These are phyloP conservation scores for Rhincodon typus DNA, from an alignment of 2,797 vertebrate species.

Conservation along the genomic window DNA sequence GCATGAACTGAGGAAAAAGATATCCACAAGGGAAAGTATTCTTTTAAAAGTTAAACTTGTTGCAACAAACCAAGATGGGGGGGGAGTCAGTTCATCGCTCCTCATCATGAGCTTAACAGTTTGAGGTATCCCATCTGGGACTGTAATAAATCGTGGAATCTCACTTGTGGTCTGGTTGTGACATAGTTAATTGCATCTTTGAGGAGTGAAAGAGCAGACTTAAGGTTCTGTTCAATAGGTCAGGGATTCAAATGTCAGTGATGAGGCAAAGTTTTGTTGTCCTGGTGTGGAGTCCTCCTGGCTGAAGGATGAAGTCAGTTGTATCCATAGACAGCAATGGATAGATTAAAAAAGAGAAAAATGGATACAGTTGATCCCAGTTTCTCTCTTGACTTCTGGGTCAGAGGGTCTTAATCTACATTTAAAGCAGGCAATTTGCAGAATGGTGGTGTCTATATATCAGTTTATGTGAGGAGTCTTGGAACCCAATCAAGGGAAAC, in stretches of 20 bases:
- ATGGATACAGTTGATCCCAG: not conserved
- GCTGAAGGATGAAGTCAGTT: not conserved
- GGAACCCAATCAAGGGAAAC: slow-evolving; percentile 9
- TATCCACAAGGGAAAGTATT: no score
- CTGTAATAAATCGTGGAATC: no score
- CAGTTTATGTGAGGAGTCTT: not conserved
- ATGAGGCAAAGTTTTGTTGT: not conserved
- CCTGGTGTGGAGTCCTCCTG: not conserved
- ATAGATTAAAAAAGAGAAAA: not conserved
- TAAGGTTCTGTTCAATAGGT: not conserved
- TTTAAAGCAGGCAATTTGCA: not conserved
- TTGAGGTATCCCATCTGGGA: no score
- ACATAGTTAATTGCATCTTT: not conserved
- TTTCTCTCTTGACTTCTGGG: not conserved
- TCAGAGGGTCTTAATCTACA: slow-evolving; percentile 13
- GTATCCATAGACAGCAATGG: not conserved
- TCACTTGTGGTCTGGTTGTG: no score
- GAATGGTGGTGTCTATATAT: not conserved
- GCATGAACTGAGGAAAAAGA: no score
- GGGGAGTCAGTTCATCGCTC: no score
- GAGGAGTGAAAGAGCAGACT: not conserved
- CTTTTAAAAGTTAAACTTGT: no score
- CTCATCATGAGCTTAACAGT: no score
- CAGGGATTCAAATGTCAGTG: not conserved
- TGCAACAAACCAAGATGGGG: no score